Conservation (phyloP, 2,888 invertebrate species). For the Drosophila neutralis region DNA sequence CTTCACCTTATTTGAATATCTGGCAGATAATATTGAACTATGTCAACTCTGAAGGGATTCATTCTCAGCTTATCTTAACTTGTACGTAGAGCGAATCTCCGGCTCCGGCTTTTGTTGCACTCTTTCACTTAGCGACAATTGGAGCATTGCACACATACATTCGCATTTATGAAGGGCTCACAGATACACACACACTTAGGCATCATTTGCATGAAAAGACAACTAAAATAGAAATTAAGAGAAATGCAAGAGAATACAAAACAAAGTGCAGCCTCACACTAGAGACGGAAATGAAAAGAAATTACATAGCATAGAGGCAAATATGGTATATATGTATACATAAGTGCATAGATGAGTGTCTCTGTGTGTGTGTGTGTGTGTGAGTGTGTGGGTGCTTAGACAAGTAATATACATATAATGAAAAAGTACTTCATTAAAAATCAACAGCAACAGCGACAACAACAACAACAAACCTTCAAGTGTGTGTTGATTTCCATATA, state of each 20-base stretch:
- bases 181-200: conserved; percentile 20
- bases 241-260: conserved; percentile 51
- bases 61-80: conserved; percentile 3
- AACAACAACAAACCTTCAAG: conserved; percentile 54
- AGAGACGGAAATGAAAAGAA: conserved; percentile 75
- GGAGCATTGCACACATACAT: conserved; percentile 58
- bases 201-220: conserved; percentile 74
- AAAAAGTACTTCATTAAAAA: conserved; percentile 81
- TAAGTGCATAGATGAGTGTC: conserved; percentile 33
- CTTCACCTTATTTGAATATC: neutral
- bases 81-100: neutral
- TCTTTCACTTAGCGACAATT: conserved; percentile 71
- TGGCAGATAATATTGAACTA: neutral
- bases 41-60: neutral
- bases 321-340: conserved; percentile 24
- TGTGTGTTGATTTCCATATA: conserved; percentile 79
- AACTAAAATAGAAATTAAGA: conserved; percentile 80
- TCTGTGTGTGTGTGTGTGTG: conserved; percentile 1
- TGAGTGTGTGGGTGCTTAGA: conserved; percentile 34
- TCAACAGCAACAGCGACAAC: conserved; percentile 64
- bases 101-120: conserved; percentile 28
- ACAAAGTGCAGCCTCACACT: conserved; percentile 72
- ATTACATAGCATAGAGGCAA: conserved; percentile 56
- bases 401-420: conserved; percentile 70
- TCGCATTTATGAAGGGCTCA: conserved; percentile 61